These are phyloP conservation scores for Drosophila mauritiana DNA, from an alignment of 1,140 invertebrate genomes.

Conservation along the genomic window DNA sequence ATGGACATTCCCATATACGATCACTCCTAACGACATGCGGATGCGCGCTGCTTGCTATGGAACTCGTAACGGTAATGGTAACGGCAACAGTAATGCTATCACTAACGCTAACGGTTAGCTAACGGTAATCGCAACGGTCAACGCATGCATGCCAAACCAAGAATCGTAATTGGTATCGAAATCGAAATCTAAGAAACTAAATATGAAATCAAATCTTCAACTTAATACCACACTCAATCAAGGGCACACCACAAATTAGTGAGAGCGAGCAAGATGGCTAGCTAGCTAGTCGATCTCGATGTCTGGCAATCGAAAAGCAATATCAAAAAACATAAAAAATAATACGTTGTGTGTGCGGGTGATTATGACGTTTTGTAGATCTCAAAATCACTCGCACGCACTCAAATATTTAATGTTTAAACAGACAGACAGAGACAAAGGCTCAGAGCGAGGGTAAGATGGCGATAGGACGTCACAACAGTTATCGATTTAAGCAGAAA, in stretches of 20 bases:
- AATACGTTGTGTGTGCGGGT: slow-evolving; percentile 4
- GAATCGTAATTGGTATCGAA: slow-evolving; percentile 16
- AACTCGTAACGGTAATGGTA: slow-evolving; percentile 45
- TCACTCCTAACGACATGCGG: slow-evolving; percentile 55
- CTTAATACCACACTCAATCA: slow-evolving; percentile 48
- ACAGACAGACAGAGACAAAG: slow-evolving; percentile 32
- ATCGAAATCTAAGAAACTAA: slow-evolving; percentile 19
- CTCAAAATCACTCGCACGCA: slow-evolving; percentile 5
- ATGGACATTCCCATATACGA: slow-evolving; percentile 25
- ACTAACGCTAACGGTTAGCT: slow-evolving; percentile 27
- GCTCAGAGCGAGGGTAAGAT: slow-evolving; percentile 10
- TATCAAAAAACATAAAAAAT: slow-evolving; percentile 25
- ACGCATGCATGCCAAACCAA: slow-evolving; percentile 45
- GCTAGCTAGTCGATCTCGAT: slow-evolving; percentile 23
- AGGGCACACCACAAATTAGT: slow-evolving; percentile 71
- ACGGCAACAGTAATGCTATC: slow-evolving; percentile 12
- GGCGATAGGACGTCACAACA: slow-evolving; percentile 33
- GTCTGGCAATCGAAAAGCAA: slow-evolving; percentile 35
- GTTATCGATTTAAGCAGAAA: slow-evolving; percentile 32
- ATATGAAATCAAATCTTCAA: slow-evolving; percentile 42
- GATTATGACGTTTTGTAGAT: too few species aligned
- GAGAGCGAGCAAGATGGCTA: slow-evolving; percentile 49
- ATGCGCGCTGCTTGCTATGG: slow-evolving; percentile 75
- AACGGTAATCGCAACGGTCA: slow-evolving; percentile 15
- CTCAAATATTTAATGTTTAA: slow-evolving; percentile 7